Base-by-base conservation (phyloP, 2,113 vertebrate genomes). In the Bubo blakistoni region DNA sequence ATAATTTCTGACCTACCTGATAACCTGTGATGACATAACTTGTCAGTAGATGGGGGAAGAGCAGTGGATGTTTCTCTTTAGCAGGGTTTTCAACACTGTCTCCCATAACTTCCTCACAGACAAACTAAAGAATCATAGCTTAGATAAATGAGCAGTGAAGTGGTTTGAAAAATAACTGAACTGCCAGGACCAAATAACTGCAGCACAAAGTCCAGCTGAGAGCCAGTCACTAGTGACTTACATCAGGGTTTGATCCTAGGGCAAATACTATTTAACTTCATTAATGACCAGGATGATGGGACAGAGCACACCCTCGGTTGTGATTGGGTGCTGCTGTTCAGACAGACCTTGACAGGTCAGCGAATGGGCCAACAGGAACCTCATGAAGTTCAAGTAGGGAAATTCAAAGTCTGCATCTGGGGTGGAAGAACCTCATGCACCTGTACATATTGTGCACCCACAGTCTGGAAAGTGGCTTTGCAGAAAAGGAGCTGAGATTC, bases 321-420 rank as follows among this genome's bases (percentile, higher is more conserved):
- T 46, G 44, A 7, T 46, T 46, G 44, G 2, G 2, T 69, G 32
- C 32, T 90, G n/a, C 12, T 76, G 8, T 69, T 84, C 27, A 61
- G 32, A 69, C 42, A 42, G 9, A 55, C 16, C 17, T 70, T 87
- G 18, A 46, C 44, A 65, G 11, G 22, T 6, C 49, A 72, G 17
- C 0, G 7, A 72, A 72, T 12, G 9, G 27, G 5, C 6, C n/a
- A 59, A 10, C 1, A 20, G 19, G 25, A 84, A 36, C 3, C n/a
- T 80, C 36, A 46, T 27, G 27, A 83, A 46, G n/a, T 44, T 66
- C 27, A 61, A 66, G 26, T 16, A n/a, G 11, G 27, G 40, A 55
- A 87, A 49, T 44, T 17, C 20, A 27, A 77, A 78, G 4, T 25
- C 40, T 88, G 25, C 44, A 27, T 62, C 40, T 73, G 46, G 5